A percentile compares a stretch with the other conserved stretches of the same genome.
These are phyloP conservation scores for Capitella teleta DNA, from an alignment of 1,140 invertebrate genomes.

Conservation along the genomic window DNA sequence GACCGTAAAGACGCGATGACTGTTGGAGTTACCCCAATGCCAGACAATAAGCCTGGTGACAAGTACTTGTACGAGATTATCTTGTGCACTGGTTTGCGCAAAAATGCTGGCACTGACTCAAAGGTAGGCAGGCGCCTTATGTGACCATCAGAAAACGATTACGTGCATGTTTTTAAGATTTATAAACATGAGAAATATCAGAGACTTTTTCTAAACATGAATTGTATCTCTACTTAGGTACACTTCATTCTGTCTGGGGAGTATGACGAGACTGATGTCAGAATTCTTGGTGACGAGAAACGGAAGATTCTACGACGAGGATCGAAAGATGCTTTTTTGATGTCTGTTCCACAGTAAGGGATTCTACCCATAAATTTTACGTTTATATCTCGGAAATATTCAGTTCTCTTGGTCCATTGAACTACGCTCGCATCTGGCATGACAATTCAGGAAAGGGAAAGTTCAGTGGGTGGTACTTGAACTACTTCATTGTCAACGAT, in stretches of 20 bases:
- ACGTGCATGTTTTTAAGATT: too few relatives aligned
- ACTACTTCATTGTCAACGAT: conserved; percentile 45
- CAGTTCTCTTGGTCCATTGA: conserved; percentile 45
- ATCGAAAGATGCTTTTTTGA: conserved; percentile 43
- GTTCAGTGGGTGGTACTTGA: conserved; percentile 47
- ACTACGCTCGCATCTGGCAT: conserved; percentile 49
- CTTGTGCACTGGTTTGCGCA: conserved; percentile 45
- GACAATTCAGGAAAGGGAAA: conserved; percentile 48
- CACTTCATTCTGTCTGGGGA: conserved; percentile 46
- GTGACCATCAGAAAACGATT: too few relatives aligned
- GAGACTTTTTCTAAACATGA: not conserved
- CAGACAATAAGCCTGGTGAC: conserved; percentile 45
- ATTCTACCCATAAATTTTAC: too few relatives aligned
- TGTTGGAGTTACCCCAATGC: conserved; percentile 40
- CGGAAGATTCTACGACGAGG: conserved; percentile 42
- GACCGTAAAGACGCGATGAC: conserved; percentile 45
- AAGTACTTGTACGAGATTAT: conserved; percentile 49
- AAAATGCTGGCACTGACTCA: conserved; percentile 46
- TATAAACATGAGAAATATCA: too few relatives aligned
- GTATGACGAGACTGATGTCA: conserved; percentile 44
- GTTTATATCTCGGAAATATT: not conserved
- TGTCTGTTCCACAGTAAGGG: conserved; percentile 42
- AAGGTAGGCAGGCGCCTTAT: too few relatives aligned
- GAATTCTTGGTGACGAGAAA: conserved; percentile 39
- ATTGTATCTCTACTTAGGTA: conserved; percentile 26